A percentile compares a stretch with the other conserved stretches of the same genome.
These are phyloP conservation scores for Lepidurus packardi DNA, from an alignment of 1,140 invertebrate species.

Conservation along the genomic window DNA sequence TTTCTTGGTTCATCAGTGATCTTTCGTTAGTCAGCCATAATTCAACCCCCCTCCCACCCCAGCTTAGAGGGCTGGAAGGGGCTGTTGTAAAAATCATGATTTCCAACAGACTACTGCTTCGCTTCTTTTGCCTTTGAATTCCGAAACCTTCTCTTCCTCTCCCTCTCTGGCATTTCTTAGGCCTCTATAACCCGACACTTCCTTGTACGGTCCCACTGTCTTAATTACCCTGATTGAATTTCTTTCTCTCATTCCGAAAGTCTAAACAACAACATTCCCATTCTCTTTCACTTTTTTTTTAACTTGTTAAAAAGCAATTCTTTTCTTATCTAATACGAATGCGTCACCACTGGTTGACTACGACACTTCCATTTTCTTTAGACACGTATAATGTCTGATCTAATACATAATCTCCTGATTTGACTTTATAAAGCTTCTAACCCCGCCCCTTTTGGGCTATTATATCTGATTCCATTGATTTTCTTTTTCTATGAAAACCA, in stretches of 20 bases:
- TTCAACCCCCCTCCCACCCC: background rate
- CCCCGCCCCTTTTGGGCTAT: background rate
- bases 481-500: background rate
- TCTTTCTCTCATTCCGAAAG: background rate
- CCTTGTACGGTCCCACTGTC: background rate
- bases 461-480: background rate
- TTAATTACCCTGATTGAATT: background rate
- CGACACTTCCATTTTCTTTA: background rate
- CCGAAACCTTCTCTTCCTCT: no score
- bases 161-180: constrained; percentile 8
- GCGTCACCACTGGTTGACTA: no score
- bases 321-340: no score
- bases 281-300: background rate
- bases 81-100: no score
- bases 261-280: background rate
- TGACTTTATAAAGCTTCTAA: background rate
- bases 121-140: no score
- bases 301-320: background rate
- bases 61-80: background rate
- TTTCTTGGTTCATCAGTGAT: background rate
- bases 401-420: background rate
- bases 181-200: background rate
- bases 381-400: background rate
- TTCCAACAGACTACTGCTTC: no score
- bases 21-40: constrained; percentile 11